A percentile compares a stretch with the other conserved stretches of the same genome.
phyloP scores from a whole-genome alignment of 2,797 vertebrate species.

The Amphiprion clarkii region DNA sequence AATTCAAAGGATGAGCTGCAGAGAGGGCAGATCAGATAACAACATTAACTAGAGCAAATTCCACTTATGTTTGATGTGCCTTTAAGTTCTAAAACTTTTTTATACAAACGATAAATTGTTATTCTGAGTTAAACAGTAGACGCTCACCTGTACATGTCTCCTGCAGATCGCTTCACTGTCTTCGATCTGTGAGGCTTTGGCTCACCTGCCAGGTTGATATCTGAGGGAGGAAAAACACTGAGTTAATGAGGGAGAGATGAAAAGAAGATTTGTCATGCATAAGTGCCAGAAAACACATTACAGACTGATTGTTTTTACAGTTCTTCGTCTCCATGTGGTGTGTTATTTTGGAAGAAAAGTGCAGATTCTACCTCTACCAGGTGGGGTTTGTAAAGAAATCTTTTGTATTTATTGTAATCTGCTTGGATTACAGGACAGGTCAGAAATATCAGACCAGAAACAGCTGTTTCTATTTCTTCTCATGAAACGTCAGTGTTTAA shows the following conservation, averaged over 20 bases:
- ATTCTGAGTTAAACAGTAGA: too few relatives aligned
- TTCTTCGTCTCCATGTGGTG: too few relatives aligned
- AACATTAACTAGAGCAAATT: neutral
- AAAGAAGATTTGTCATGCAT: neutral
- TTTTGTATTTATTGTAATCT: neutral
- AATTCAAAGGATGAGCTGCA: slow-evolving; percentile 84
- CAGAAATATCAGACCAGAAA: neutral
- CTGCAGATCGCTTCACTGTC: slow-evolving; percentile 89
- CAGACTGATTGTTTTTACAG: neutral
- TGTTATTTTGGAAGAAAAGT: neutral
- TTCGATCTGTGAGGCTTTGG: slow-evolving; percentile 91
- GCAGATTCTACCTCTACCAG: neutral
- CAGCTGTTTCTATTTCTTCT: neutral
- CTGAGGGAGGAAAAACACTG: slow-evolving; percentile 67
- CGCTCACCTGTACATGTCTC: slow-evolving; percentile 92
- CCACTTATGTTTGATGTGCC: neutral
- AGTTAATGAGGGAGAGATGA: neutral
- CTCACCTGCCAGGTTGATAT: slow-evolving; percentile 92
- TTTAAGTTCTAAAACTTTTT: too few relatives aligned
- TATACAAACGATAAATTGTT: too few relatives aligned
- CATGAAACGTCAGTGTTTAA: neutral
- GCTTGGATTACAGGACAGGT: neutral
- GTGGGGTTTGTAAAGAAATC: neutral
- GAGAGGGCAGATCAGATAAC: neutral
- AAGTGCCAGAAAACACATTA: neutral